These are phyloP conservation scores for Apodemia zela DNA, from an alignment of 2,888 invertebrate species.

Conservation along the genomic window DNA sequence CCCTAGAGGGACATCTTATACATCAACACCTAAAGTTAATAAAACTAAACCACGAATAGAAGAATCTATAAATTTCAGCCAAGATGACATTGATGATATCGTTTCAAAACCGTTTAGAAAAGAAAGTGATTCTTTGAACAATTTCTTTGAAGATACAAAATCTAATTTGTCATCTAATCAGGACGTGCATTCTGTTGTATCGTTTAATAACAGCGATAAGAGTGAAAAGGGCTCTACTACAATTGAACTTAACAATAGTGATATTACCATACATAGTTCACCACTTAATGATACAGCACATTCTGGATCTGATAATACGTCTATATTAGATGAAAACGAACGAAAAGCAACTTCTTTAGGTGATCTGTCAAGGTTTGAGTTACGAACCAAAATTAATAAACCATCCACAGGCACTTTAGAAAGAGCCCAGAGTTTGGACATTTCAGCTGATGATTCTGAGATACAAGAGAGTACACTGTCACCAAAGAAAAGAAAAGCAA, in stretches of 20 bases:
- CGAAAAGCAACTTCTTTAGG: slow-evolving; percentile 89
- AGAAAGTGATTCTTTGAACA: slow-evolving; percentile 73
- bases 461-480: slow-evolving; percentile 64
- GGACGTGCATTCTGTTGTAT: slow-evolving; percentile 65
- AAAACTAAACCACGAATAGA: slow-evolving; percentile 60
- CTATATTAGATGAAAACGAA: slow-evolving; percentile 80
- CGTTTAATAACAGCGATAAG: slow-evolving; percentile 70
- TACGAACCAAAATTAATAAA: slow-evolving; percentile 63
- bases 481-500: slow-evolving; percentile 85
- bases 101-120: slow-evolving; percentile 70
- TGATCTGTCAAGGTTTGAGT: slow-evolving; percentile 85
- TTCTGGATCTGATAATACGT: slow-evolving; percentile 68
- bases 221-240: slow-evolving; percentile 81
- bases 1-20: slow-evolving; percentile 45
- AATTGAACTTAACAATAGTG: slow-evolving; percentile 86
- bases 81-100: slow-evolving; percentile 78
- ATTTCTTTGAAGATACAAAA: slow-evolving; percentile 68
- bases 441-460: slow-evolving; percentile 79
- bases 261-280: slow-evolving; percentile 87
- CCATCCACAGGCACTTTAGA: slow-evolving; percentile 83
- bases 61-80: slow-evolving; percentile 68
- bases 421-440: slow-evolving; percentile 89
- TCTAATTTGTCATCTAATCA: slow-evolving; percentile 72
- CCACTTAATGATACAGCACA: slow-evolving; percentile 75
- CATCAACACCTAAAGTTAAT: slow-evolving; percentile 72